Evolutionary conservation across 1,140 invertebrate species (phyloP), one percentile per base, ranked within the genome.

Genomic region (Hyposmocoma kahamanoa): DNA sequence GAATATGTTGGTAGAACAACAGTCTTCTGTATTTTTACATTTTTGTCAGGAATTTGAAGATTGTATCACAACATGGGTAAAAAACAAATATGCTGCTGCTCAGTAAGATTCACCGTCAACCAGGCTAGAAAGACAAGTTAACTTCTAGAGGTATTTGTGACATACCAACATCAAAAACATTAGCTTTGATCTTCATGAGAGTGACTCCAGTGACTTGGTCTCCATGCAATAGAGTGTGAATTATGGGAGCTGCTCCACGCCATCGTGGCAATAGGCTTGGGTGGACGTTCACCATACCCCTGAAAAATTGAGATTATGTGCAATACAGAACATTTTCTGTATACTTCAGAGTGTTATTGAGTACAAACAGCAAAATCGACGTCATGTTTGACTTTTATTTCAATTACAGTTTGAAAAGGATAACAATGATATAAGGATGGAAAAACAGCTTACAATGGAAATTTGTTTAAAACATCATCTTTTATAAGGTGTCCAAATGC

Each of bases 241-340:
- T 88, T 38, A 98, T 92, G 2, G 96, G 96, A 9, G 95, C 92
- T 34, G 97, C 95, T 22, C 97, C 97, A 79, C 97, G 87, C 95
- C 96, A 99, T 53, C 93, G 88, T 20, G 97, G 97, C 58, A 99
- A 76, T 22, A 99, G 73, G 84, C 96, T 97, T 9, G 92, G 94
- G 86, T 99, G 97, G 1, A 98, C 91, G 88, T 97, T 97, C 28
- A 97, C 84, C 87, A 97, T 95, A 11, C 97, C 97, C 79, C 95
- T 97, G 66, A 57, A 89, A 88, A 22, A 4, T 49, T 19, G 20
- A 6, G 11, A 11, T 28, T 28, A 28, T 28, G 11, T 6, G 24
- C 11, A 28, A 28, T 28, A 28, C 5, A 28, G 24, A 28, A 6
- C 24, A 6, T 6, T 6, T 6, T 11, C 15, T 4, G 20, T 39